These are phyloP conservation scores for Platanista minor DNA, from an alignment of 2,113 vertebrate genomes.

Conservation along the genomic window DNA sequence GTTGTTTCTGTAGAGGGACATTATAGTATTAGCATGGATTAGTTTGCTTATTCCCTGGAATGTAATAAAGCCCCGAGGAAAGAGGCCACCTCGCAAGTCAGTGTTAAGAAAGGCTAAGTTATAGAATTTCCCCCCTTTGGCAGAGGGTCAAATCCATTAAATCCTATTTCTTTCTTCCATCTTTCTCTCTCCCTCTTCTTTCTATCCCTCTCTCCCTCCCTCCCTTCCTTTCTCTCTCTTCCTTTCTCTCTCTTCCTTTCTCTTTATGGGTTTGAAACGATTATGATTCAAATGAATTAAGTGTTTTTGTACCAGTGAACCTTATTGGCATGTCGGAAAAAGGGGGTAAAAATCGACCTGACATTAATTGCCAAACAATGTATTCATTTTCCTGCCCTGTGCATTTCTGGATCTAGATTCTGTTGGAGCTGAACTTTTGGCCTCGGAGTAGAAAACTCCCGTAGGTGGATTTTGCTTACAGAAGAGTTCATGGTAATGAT, in stretches of 20 bases:
- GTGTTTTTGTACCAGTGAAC: background rate
- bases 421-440: background rate
- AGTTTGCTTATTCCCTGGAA: slow-evolving; percentile 24
- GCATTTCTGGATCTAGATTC: background rate
- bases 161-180: background rate
- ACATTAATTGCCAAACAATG: background rate
- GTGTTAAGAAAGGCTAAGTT: background rate
- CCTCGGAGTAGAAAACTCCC: background rate
- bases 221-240: background rate
- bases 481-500: background rate
- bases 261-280: background rate
- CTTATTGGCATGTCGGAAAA: background rate
- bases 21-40: background rate
- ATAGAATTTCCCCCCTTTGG: background rate
- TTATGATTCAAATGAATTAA: background rate
- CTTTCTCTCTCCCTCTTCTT: background rate
- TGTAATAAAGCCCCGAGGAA: background rate
- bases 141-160: background rate
- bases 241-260: background rate
- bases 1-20: background rate
- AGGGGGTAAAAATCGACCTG: no score
- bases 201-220: background rate
- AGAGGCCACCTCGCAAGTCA: background rate
- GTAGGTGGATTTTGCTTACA: background rate
- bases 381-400: background rate